Percentiles rank a stretch among this genome's conserved stretches.
Conservation (phyloP, 2,113 vertebrate genomes). For the Misgurnus anguillicaudatus region DNA sequence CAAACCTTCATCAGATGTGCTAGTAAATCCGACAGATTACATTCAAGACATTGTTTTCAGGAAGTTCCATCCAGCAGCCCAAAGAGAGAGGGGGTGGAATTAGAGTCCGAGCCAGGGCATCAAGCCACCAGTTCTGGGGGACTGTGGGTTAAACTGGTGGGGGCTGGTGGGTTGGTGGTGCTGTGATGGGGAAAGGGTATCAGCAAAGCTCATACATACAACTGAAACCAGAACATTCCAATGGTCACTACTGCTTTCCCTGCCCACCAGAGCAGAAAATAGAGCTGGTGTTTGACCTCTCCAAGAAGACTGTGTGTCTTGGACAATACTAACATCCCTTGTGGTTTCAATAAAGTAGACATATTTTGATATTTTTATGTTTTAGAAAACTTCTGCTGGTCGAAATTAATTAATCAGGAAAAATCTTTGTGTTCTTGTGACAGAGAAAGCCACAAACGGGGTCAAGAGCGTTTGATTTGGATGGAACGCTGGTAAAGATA, state of each 20-base stretch:
- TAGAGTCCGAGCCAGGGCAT: conserved; percentile 59
- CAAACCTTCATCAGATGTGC: conserved; percentile 69
- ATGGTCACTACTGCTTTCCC: conserved; percentile 65
- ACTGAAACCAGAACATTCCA: conserved; percentile 72
- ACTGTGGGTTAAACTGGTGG: conserved; percentile 30
- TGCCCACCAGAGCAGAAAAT: conserved; percentile 65
- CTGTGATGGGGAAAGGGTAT: conserved; percentile 63
- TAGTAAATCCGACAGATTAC: conserved; percentile 73
- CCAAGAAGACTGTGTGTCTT: conserved; percentile 75
- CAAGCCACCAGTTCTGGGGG: conserved; percentile 61
- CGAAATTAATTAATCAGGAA: conserved; percentile 68
- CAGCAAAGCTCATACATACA: conserved; percentile 62
- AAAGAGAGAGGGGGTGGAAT: conserved; percentile 62
- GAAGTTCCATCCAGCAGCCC: conserved; percentile 67
- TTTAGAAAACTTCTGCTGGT: conserved; percentile 59
- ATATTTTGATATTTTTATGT: conserved; percentile 70
- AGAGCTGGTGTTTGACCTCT: conserved; percentile 67
- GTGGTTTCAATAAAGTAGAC: conserved; percentile 67
- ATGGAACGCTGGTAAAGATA: conserved; percentile 66
- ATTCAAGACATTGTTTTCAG: conserved; percentile 69
- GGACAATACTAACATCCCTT: conserved; percentile 63
- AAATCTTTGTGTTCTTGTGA: conserved; percentile 80
- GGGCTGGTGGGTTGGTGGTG: neutral
- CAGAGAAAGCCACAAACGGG: conserved; percentile 78
- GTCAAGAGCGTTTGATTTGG: conserved; percentile 71